Evolutionary conservation across 2,888 invertebrate species (phyloP), one percentile per base, ranked within the genome.

Genomic region (Drosophila buzzatii): DNA sequence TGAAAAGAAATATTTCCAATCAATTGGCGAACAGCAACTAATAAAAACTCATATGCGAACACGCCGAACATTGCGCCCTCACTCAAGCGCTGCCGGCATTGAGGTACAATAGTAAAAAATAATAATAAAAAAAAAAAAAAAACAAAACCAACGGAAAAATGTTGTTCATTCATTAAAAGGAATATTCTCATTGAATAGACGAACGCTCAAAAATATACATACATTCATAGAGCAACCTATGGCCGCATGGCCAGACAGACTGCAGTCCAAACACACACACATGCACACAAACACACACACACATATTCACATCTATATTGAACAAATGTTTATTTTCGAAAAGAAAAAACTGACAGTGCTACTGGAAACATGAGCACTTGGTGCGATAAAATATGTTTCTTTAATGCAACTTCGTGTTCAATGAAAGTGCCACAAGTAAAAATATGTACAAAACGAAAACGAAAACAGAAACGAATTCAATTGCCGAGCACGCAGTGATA

Each of bases 1-100:
- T 89, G 87, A 86, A 89, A 86, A 81, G 87, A 82, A 87, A 86
- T 87, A 87, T 89, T 89, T 86, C 81, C 86, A 86, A 89, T 86
- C 86, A 86, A 86, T 86, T 86, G 89, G 79, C 82, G 86, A 84
- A 82, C 76, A 82, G 66, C 82, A 86, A 79, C 77, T 74, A 89
- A 86, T 89, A 86, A 89, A 88, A 86, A 70, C 79, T 80, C 84
- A 82, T 82, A 75, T 73, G 68, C 53, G 79, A 76, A 60, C 62
- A 76, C 42, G 12, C 18, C 20, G 8, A 12, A 41, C 55, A 12
- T 5, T 31, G 6, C 16, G 27, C 41, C 55, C 14, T 0, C 53
- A 5, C 23, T 3, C 7, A n/a, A 39, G 7, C 16, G 4, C 20
- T 23, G 37, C 39, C 2, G 9, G 12, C 58, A 27, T 8, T 4